phyloP scores from a whole-genome alignment of 2,113 vertebrate genomes.

The Lanius ludovicianus region DNA sequence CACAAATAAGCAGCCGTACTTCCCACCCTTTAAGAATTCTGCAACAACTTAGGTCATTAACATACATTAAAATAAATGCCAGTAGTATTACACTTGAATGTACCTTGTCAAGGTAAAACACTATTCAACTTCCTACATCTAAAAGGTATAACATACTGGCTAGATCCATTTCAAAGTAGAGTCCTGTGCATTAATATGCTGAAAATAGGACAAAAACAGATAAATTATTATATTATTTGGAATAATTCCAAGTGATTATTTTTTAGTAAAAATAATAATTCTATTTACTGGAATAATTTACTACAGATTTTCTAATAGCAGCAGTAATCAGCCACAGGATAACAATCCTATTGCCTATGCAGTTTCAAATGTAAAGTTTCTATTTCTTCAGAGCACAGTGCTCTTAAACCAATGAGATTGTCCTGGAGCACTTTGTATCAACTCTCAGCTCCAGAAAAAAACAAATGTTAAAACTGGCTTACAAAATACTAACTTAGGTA shows the following conservation, averaged over 20 bases:
- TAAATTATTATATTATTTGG: neutral
- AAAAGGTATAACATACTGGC: neutral
- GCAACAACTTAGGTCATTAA: neutral
- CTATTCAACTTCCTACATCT: neutral
- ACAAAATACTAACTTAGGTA: neutral
- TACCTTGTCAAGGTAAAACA: neutral
- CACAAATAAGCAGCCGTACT: neutral
- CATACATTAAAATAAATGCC: neutral
- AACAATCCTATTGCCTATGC: neutral
- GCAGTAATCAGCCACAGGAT: neutral
- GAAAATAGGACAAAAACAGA: conserved; percentile 7
- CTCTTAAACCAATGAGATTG: neutral
- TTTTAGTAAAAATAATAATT: neutral
- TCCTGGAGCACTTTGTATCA: neutral
- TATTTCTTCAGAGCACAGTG: neutral
- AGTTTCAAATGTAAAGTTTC: neutral
- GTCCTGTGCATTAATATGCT: neutral
- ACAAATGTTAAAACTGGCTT: neutral
- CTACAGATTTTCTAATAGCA: neutral
- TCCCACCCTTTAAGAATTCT: neutral
- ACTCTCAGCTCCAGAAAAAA: neutral
- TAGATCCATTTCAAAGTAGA: neutral
- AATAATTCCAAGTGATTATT: neutral
- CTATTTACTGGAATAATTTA: neutral
- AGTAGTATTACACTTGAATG: neutral